These are phyloP conservation scores for Atherinosoma microstoma DNA, from an alignment of 2,797 vertebrate species.

Conservation along the genomic window DNA sequence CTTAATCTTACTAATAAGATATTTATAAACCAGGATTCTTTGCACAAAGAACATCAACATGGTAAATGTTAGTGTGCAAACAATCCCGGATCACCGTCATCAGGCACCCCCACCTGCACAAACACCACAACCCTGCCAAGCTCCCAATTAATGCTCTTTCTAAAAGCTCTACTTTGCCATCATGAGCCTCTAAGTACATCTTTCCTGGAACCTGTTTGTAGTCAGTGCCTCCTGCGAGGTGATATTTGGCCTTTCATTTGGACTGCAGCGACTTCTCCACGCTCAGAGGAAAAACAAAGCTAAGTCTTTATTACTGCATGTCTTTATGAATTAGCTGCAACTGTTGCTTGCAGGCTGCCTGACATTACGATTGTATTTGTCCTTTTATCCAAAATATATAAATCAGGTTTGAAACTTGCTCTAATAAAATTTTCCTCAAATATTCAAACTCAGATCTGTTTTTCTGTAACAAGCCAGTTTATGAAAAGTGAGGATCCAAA, in stretches of 20 bases:
- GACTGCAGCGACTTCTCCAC: neutral
- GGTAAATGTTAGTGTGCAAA: neutral
- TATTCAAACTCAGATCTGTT: neutral
- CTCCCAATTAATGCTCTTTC: constrained; percentile 35
- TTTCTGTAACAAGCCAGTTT: neutral
- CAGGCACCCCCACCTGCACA: neutral
- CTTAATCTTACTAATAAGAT: neutral
- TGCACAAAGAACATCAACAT: neutral
- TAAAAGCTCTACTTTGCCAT: constrained; percentile 22
- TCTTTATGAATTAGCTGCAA: too few relatives aligned
- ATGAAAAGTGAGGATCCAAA: neutral
- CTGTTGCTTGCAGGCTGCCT: too few relatives aligned
- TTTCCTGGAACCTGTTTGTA: constrained; percentile 5
- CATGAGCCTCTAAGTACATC: constrained; percentile 49
- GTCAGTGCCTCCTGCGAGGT: constrained; percentile 6
- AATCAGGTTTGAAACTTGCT: too few relatives aligned
- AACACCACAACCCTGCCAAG: constrained; percentile 24
- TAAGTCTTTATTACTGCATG: neutral
- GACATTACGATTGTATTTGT: too few relatives aligned
- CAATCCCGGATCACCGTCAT: constrained; percentile 1
- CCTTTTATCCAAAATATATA: too few relatives aligned
- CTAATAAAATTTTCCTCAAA: neutral
- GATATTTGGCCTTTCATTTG: constrained; percentile 15
- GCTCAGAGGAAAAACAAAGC: neutral
- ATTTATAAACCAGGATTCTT: neutral